A percentile compares a stretch with the other conserved stretches of the same genome.
Evolutionary conservation across 92 coral and sea anemone genomes (phyloP).

Genomic region (Epizoanthus fatuus): DNA sequence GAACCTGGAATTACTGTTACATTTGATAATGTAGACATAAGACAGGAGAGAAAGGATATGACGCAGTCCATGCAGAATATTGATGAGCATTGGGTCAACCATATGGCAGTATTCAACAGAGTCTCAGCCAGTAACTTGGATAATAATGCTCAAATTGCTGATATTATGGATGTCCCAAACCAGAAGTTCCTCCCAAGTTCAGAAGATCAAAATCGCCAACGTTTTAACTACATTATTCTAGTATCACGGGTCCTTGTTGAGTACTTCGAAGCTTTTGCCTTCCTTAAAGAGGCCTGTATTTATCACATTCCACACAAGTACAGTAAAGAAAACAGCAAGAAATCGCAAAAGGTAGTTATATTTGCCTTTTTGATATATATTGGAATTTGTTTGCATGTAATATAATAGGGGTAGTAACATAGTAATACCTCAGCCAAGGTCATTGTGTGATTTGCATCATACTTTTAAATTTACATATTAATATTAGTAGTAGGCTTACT

Average conservation of each 20-base stretch:
- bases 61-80: slow-evolving; percentile 3
- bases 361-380: too few relatives aligned
- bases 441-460: too few relatives aligned
- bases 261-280: slow-evolving; percentile 1
- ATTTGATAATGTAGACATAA: slow-evolving; percentile 12
- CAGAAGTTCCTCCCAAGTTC: background rate
- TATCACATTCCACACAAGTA: slow-evolving; percentile 9
- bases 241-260: background rate
- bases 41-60: slow-evolving; percentile 19
- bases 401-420: too few relatives aligned
- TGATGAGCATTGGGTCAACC: slow-evolving; percentile 37
- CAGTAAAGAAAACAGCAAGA: background rate
- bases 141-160: background rate
- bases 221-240: slow-evolving; percentile 6
- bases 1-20: background rate
- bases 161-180: background rate
- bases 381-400: too few relatives aligned
- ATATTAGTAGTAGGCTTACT: too few relatives aligned
- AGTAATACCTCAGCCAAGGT: too few relatives aligned
- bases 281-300: background rate
- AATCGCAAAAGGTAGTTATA: background rate
- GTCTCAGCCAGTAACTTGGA: background rate
- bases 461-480: too few relatives aligned
- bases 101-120: slow-evolving; percentile 2
- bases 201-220: background rate